Evolutionary conservation across 2,888 invertebrate genomes (phyloP), one percentile per base, ranked within the genome.

Genomic region (Lacanobia wlatinum): DNA sequence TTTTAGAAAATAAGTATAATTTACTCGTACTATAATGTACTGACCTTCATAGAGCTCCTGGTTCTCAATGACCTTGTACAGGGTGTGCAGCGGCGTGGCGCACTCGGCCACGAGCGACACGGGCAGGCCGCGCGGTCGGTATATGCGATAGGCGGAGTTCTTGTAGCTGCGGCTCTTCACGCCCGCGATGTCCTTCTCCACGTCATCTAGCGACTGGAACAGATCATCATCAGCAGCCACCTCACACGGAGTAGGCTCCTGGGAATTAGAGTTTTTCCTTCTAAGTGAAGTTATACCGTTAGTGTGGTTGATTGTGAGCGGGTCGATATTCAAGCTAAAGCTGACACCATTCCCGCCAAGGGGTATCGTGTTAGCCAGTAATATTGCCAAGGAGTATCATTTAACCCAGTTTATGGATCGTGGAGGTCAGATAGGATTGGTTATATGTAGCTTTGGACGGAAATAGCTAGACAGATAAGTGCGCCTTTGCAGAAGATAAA

Each of bases 31-130:
- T n/a, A n/a, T n/a, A n/a, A n/a, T n/a, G n/a, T n/a, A 34, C 34
- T 34, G 28, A 93, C 93, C 91, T 43, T 87, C 82, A 76, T 92
- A 92, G 2, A 95, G 79, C 2, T 88, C 70, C 9, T 88, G 82
- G 67, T 92, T 93, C 80, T 87, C 85, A 48, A 92, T 84, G 71
- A 94, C 95, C 0, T 96, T 94, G 73, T 96, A 91, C 72, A 97
- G 94, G 0, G 97, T 97, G 88, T 97, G 94, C 71, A 97, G 89
- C 7, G 97, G 97, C 34, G 97, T 97, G 38, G 97, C 97, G 88
- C 97, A 97, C 94, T 97, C 97, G 12, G 96, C 96, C 18, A 95
- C 94, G 0, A 97, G 90, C 87, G 97, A 97, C 34, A 96, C 91
- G 48, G 90, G 90, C 21, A 78, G 70, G 6, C 64, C 73, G 62